Conservation (phyloP, 2,888 invertebrate genomes). For the Camponotus fellah region DNA sequence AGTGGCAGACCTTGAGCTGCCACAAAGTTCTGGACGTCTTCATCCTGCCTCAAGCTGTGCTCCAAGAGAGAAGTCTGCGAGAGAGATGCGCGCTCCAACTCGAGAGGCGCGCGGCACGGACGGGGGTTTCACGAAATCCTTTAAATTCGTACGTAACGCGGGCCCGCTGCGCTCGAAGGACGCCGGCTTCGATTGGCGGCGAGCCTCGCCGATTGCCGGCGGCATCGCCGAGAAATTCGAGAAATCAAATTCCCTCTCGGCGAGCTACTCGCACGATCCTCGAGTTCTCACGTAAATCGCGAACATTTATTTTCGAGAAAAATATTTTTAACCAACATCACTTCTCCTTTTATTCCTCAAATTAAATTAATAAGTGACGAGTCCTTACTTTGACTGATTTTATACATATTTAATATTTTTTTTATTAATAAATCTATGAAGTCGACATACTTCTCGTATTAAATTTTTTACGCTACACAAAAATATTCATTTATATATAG, state of each 20-base stretch:
- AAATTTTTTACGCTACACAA: background rate
- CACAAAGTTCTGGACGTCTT: conserved; percentile 85
- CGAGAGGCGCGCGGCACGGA: conserved; percentile 14
- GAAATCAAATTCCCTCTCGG: conserved; percentile 62
- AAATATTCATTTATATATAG: background rate
- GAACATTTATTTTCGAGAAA: background rate
- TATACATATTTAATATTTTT: background rate
- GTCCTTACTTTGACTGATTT: background rate
- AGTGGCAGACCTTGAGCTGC: conserved; percentile 86
- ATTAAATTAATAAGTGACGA: background rate
- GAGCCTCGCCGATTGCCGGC: conserved; percentile 63
- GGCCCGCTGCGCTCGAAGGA: conserved; percentile 68
- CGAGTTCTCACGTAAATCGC: conserved; percentile 41
- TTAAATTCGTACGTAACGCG: conserved; percentile 74
- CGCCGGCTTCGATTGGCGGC: conserved; percentile 71
- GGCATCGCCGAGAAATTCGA: conserved; percentile 50
- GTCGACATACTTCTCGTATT: background rate
- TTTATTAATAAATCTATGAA: background rate
- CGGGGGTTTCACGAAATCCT: conserved; percentile 76
- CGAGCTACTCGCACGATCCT: conserved; percentile 31
- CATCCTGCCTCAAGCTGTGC: conserved; percentile 83
- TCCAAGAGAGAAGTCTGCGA: conserved; percentile 73
- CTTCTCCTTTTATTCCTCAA: background rate
- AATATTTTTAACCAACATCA: background rate
- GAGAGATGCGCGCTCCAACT: conserved; percentile 51